phyloP scores from a whole-genome alignment of 2,113 vertebrate genomes.

The Sander vitreus region DNA sequence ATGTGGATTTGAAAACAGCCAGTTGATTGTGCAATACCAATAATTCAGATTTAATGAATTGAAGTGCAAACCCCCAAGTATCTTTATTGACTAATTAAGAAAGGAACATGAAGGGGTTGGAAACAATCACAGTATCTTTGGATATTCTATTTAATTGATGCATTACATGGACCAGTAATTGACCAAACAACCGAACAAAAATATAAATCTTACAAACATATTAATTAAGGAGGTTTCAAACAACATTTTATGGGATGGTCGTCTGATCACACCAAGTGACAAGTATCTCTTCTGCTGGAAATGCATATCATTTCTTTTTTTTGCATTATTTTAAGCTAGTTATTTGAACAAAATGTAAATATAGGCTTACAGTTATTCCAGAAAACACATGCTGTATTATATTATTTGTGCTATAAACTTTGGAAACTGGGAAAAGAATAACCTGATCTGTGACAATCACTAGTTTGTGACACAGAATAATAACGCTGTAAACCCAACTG shows the following conservation, averaged over 20 bases:
- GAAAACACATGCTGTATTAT: neutral
- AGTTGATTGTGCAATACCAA: neutral
- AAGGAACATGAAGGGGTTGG: neutral
- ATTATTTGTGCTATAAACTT: neutral
- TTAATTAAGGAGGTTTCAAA: neutral
- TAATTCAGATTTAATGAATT: slow-evolving; percentile 30
- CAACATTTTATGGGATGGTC: neutral
- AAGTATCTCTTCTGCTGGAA: neutral
- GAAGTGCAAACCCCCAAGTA: neutral
- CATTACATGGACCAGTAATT: neutral
- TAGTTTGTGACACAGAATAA: neutral
- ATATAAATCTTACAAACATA: neutral
- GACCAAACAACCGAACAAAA: neutral
- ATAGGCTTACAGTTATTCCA: neutral
- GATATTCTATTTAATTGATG: slow-evolving; percentile 2
- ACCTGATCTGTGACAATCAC: neutral
- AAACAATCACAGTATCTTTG: slow-evolving; percentile 18
- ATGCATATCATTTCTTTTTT: neutral
- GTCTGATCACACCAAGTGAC: neutral
- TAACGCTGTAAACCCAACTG: neutral
- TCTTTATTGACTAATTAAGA: slow-evolving; percentile 5
- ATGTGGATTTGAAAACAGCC: slow-evolving; percentile 6
- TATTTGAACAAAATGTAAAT: neutral
- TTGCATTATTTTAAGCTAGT: neutral
- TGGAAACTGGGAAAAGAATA: neutral